phyloP scores from a whole-genome alignment of 1,140 invertebrate genomes.

The Piezodorus guildinii region DNA sequence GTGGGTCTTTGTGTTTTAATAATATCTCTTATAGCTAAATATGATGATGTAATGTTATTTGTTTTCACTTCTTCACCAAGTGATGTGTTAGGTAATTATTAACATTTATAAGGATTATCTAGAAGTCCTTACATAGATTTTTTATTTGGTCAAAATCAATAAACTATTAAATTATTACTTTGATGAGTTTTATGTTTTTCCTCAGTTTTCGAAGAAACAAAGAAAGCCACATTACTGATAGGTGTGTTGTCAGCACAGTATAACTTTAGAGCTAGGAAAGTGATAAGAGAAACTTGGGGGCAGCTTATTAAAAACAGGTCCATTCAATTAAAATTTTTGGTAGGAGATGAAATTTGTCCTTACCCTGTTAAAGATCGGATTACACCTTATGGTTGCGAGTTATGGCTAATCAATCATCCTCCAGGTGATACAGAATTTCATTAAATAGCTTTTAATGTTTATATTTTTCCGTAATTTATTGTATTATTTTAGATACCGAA shows the following conservation, averaged over 20 bases:
- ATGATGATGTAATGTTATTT: background rate
- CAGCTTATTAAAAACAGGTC: background rate
- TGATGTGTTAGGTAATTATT: background rate
- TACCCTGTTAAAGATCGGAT: background rate
- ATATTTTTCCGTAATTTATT: background rate
- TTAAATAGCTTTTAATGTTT: background rate
- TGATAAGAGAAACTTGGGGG: conserved; percentile 8
- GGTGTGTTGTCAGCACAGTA: background rate
- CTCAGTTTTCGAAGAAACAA: background rate
- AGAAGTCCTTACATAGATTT: too few relatives aligned
- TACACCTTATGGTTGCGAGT: conserved; percentile 1
- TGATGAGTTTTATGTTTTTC: too few relatives aligned
- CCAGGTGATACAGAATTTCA: background rate
- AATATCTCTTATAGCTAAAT: background rate
- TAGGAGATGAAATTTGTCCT: background rate
- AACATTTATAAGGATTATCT: too few relatives aligned
- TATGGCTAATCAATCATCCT: background rate
- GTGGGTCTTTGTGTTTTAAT: background rate
- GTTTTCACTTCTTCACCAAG: background rate
- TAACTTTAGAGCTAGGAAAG: background rate
- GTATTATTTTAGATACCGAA: background rate
- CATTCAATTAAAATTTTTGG: background rate
- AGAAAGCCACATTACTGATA: background rate
- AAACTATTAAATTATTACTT: too few relatives aligned
- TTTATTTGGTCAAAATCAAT: too few relatives aligned